Base-by-base conservation (phyloP, 1,140 invertebrate species). In the Drosophila melanogaster region DNA sequence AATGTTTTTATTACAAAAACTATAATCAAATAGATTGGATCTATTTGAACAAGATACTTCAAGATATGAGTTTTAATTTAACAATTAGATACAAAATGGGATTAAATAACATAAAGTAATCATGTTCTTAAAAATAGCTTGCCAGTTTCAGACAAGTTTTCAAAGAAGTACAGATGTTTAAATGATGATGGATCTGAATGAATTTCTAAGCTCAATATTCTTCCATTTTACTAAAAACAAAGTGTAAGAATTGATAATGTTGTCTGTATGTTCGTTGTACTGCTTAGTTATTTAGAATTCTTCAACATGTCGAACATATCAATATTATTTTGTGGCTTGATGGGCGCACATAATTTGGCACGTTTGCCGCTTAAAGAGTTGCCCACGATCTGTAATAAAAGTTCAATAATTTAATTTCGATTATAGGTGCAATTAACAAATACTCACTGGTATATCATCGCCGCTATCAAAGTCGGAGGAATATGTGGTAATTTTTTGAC, bases 41-140 rank as follows among this genome's bases (percentile, higher is more conserved):
- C 2, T 30, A 7, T 10, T 30, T 30, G 30, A 2, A 30, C 10
- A 30, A 10, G 7, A 30, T 30, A 30, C 7, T 30, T 30, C 7
- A 30, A 7, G 26, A 7, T 24, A 24, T 30, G 26, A 30, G 2
- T 30, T 30, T 38, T 14, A n/a, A 38, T 14, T 14, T n/a, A 43
- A 43, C 17, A 17, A 43, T 4, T 4, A 15, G 19, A 22, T 10
- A 19, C 14, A 14, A 14, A 14, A 14, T 11, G 12, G 19, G 2
- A 15, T 41, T 41, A 26, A 8, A 15, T 14, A 30, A 49, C 15
- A 30, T n/a, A 30, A 49, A 11, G 8, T 33, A 30, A 33, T 11
- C n/a, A 30, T 50, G 4, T 35, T 35, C 49, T 51, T 35, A 14
- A 35, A 33, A 50, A 51, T 12, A 35, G 14, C 49, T 51, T 51